These are phyloP conservation scores for Petaurus breviceps DNA, from an alignment of 2,113 vertebrate genomes.

Conservation along the genomic window DNA sequence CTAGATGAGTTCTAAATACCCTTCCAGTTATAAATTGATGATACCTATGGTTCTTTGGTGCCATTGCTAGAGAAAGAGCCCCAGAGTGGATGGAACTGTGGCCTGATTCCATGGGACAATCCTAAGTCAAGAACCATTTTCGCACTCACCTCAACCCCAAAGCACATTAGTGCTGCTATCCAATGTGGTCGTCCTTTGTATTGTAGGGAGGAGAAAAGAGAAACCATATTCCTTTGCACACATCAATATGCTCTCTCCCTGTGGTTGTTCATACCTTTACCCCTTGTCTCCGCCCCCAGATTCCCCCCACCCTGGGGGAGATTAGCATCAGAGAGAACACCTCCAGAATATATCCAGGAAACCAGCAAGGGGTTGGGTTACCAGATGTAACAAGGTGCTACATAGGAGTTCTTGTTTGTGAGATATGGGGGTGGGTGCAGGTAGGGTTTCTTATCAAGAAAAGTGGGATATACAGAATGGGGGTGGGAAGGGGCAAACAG, in stretches of 20 bases:
- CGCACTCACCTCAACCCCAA: neutral
- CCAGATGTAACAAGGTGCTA: neutral
- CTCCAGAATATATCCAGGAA: neutral
- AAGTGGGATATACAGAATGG: neutral
- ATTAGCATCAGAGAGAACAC: conserved; percentile 2
- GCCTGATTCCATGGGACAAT: neutral
- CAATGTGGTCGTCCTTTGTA: neutral
- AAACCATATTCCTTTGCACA: neutral
- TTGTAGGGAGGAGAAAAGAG: neutral
- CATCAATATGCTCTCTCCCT: neutral
- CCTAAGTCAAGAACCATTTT: neutral
- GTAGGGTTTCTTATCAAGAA: conserved; percentile 14
- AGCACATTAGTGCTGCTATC: neutral
- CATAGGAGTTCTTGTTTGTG: neutral
- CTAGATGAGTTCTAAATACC: neutral
- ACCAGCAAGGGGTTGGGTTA: neutral
- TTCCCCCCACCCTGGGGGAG: neutral
- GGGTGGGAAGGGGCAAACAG: neutral
- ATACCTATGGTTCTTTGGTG: neutral
- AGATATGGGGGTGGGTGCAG: neutral
- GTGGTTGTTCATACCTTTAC: neutral
- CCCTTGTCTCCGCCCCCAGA: neutral
- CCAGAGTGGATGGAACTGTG: neutral
- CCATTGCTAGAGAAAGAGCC: neutral
- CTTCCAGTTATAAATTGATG: neutral